These are phyloP conservation scores for Physella acuta DNA, from an alignment of 1,140 invertebrate genomes.

Conservation along the genomic window DNA sequence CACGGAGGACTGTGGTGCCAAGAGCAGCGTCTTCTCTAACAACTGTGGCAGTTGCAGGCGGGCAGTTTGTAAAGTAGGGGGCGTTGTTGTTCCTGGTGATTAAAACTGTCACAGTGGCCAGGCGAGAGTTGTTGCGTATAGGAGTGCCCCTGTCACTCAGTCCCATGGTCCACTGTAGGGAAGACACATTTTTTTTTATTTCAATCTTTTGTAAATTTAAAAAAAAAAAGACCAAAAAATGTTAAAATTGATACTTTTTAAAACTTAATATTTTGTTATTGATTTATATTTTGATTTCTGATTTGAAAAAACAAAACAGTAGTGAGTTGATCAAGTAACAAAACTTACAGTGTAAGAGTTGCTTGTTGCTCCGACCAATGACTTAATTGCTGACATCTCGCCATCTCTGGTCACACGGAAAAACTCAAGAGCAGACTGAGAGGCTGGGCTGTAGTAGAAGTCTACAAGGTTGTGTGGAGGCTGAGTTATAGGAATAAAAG, in stretches of 20 bases:
- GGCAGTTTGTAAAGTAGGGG: conserved; percentile 29
- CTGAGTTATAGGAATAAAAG: conserved; percentile 28
- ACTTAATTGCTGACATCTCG: conserved; percentile 32
- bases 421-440: conserved; percentile 29
- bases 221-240: neutral
- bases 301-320: neutral
- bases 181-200: neutral
- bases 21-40: conserved; percentile 18
- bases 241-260: neutral
- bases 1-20: neutral
- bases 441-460: conserved; percentile 28
- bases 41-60: neutral
- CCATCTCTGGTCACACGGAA: conserved; percentile 40
- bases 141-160: conserved; percentile 34
- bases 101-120: conserved; percentile 29
- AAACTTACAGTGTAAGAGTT: conserved; percentile 20
- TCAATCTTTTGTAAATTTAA: neutral
- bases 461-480: conserved; percentile 36
- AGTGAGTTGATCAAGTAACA: neutral
- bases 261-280: neutral
- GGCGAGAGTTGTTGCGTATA: neutral
- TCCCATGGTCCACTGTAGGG: conserved; percentile 28
- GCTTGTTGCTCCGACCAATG: conserved; percentile 18
- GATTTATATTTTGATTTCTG: neutral
- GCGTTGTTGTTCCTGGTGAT: conserved; percentile 26